Base-by-base conservation (phyloP, 1,140 invertebrate genomes). In the Oryzaephilus surinamensis region DNA sequence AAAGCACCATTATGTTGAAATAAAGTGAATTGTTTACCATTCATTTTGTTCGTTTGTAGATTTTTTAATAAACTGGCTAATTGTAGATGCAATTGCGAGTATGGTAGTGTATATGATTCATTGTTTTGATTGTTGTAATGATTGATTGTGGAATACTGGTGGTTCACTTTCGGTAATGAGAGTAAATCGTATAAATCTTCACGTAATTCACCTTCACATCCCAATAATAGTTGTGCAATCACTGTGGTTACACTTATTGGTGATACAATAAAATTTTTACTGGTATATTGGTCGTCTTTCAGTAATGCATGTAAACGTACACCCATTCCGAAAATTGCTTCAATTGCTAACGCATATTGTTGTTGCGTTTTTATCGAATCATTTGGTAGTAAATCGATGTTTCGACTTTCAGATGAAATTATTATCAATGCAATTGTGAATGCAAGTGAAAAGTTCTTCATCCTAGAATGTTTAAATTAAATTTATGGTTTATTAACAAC, bases 231-330 rank as follows among this genome's bases (percentile, higher is more conserved):
- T 66, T 80, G 73, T 3, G 69, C 71, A 16, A 84, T 47, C 1
- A 70, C 66, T 0, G 69, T 61, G 47, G 77, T 75, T 8, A 79
- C 65, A 55, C 77, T 82, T 15, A 72, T 64, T 6, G 81, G 77
- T 5, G 79, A 80, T 2, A 80, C 53, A 42, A 82, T 62, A 14
- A 80, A 60, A 55, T 83, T 84, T 5, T 68, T 67, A 3, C 24
- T 35, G 2, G 18, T 23, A 8, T 32, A 29, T 13, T 32, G 16
- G 10, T 38, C 27, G 2, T 41, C 45, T 13, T 35, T 12, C 6
- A 55, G 20, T 14, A 57, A 32, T 4, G 45, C 43, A 31, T 55
- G 43, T 10, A 53, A 30, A n/a, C 51, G 45, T 4, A 53, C 27
- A 15, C 48, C 52, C 10, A 57, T 43, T 6, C 45, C 43, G 30